phyloP scores from a whole-genome alignment of 2,797 vertebrate species.

The Sebastiscus albofasciatus region DNA sequence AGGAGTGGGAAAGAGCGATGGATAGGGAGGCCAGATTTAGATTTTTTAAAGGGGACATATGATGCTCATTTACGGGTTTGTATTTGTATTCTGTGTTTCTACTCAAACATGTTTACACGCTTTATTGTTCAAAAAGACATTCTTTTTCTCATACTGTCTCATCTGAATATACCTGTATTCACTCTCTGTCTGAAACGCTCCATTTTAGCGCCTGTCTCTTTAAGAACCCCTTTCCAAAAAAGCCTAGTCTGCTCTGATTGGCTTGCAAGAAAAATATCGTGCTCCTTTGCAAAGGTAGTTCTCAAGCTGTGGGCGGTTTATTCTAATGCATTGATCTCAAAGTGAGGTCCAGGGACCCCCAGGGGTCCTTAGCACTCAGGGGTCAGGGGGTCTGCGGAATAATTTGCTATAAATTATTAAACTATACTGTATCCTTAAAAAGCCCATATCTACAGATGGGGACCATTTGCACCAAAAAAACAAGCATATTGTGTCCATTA shows the following conservation, averaged over 20 bases:
- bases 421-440: no score
- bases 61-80: neutral
- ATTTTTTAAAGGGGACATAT: neutral
- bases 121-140: neutral
- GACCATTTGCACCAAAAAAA: neutral
- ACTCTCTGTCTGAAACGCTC: neutral
- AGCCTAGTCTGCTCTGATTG: neutral
- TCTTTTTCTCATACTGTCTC: neutral
- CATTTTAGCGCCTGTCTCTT: neutral
- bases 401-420: no score
- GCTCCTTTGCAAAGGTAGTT: neutral
- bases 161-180: neutral
- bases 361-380: no score
- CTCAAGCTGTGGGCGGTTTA: neutral
- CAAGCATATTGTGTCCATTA: neutral
- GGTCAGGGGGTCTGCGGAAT: no score
- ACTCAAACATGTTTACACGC: neutral
- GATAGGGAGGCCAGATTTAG: neutral
- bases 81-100: neutral
- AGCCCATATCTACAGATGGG: no score
- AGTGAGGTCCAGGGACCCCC: neutral
- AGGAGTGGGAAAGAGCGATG: constrained; percentile 3
- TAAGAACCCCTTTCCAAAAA: neutral
- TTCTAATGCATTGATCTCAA: neutral
- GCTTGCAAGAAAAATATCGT: neutral